Conservation (phyloP, 2,113 vertebrate species). For the Syngnathoides biaculeatus region DNA sequence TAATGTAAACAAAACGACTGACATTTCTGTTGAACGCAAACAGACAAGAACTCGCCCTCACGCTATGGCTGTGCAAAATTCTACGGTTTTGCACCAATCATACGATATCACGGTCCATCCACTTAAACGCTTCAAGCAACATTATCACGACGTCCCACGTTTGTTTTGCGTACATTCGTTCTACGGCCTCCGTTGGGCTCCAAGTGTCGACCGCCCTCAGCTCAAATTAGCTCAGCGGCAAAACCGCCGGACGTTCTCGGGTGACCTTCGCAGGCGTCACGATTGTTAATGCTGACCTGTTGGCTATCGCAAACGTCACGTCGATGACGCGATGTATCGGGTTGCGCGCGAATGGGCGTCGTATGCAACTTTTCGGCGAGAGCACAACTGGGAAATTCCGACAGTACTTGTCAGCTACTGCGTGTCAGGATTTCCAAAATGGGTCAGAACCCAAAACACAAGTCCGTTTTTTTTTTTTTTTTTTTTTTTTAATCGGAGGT, state of each 20-base stretch:
- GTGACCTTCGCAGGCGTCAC: not conserved
- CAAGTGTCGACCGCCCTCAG: not conserved
- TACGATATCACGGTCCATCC: too few species aligned
- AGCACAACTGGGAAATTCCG: not conserved
- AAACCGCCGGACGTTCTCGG: not conserved
- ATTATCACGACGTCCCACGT: not conserved
- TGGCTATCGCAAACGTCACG: slow-evolving; percentile 1
- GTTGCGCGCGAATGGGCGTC: not conserved
- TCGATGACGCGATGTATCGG: not conserved
- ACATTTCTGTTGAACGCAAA: too few species aligned
- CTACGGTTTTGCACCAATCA: not conserved
- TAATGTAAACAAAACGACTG: too few species aligned
- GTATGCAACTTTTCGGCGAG: not conserved
- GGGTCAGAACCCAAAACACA: too few species aligned
- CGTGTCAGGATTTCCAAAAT: too few species aligned
- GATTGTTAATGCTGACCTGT: not conserved
- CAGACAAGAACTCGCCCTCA: too few species aligned
- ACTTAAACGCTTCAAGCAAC: not conserved
- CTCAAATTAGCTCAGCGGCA: slow-evolving; percentile 1
- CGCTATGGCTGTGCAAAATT: too few species aligned
- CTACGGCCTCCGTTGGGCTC: too few species aligned
- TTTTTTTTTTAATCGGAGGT: too few species aligned
- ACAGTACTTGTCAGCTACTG: too few species aligned
- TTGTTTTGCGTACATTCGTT: not conserved
- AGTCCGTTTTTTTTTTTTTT: too few species aligned